phyloP scores from a whole-genome alignment of 2,113 vertebrate genomes.

The Neoarius graeffei region DNA sequence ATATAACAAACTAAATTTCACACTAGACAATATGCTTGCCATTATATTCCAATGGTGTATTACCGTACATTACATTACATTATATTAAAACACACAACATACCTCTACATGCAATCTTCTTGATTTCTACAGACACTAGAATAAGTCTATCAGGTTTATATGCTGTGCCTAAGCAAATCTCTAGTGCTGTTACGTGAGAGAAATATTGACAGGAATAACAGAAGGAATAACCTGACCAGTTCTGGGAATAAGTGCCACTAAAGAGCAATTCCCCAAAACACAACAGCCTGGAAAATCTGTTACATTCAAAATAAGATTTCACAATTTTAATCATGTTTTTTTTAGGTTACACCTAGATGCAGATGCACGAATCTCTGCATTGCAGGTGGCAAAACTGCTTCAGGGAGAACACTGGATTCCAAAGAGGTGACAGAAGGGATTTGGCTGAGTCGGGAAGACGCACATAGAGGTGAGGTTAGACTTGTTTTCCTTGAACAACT shows the following conservation, averaged over 20 bases:
- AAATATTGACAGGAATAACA: not conserved
- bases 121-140: not conserved
- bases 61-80: not conserved
- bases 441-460: not conserved
- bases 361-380: constrained; percentile 1
- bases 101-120: not conserved
- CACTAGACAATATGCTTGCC: not conserved
- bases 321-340: not conserved
- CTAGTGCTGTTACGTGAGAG: not conserved
- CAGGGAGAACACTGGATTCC: constrained; percentile 27
- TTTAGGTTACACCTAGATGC: constrained; percentile 3
- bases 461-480: constrained; percentile 2
- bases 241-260: not conserved
- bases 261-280: not conserved
- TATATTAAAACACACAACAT: not conserved
- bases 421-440: constrained; percentile 22
- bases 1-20: not conserved
- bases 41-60: not conserved
- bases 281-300: not conserved
- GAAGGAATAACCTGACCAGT: not conserved
- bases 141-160: not conserved
- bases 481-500: not conserved
- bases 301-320: not conserved
- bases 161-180: not conserved
- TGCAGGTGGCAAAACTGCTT: constrained; percentile 15